A percentile compares a stretch with the other conserved stretches of the same genome.
phyloP scores from a whole-genome alignment of 2,797 vertebrate genomes.

The Sylvia borin region DNA sequence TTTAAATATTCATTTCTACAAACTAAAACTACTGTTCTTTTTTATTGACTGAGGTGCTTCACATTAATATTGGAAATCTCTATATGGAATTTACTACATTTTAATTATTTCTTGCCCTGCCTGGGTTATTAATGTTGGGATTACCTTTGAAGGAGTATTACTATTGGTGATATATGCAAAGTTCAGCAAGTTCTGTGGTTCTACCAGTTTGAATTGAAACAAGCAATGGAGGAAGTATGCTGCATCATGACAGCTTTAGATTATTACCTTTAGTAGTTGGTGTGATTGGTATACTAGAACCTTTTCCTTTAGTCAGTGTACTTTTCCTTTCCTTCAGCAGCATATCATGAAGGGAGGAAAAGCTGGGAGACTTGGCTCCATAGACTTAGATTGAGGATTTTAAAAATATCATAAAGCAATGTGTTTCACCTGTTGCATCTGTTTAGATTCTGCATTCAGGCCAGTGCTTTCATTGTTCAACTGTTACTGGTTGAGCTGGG shows the following conservation, averaged over 20 bases:
- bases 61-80: conserved; percentile 61
- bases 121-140: conserved; percentile 66
- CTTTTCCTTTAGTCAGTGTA: neutral
- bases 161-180: conserved; percentile 56
- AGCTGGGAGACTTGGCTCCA: neutral
- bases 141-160: conserved; percentile 63
- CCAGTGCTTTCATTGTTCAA: neutral
- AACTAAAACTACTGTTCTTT: conserved; percentile 12
- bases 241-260: neutral
- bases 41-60: conserved; percentile 42
- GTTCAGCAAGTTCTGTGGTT: conserved; percentile 3
- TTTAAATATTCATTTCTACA: conserved; percentile 26
- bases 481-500: neutral
- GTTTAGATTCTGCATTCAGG: neutral
- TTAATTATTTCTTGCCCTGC: conserved; percentile 72
- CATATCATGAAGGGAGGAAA: neutral
- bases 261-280: neutral
- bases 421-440: neutral
- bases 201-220: conserved; percentile 55
- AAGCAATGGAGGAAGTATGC: neutral
- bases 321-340: neutral
- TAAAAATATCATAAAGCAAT: neutral
- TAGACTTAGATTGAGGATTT: neutral
- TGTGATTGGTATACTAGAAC: neutral
- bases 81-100: conserved; percentile 47